A percentile compares a stretch with the other conserved stretches of the same genome.
phyloP scores from a whole-genome alignment of 2,797 vertebrate genomes.

The Gymnothorax reevesii region DNA sequence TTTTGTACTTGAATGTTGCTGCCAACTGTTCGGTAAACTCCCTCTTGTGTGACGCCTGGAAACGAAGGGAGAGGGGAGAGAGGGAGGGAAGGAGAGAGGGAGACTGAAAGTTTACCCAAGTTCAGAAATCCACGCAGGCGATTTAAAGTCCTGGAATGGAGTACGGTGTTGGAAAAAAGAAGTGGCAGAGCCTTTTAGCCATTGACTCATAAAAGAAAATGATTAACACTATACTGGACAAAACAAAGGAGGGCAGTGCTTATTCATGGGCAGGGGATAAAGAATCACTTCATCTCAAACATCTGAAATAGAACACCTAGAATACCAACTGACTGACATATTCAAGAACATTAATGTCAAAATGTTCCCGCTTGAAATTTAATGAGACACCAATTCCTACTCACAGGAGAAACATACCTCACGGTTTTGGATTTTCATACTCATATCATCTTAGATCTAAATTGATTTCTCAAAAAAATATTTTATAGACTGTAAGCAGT shows the following conservation, averaged over 20 bases:
- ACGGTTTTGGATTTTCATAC: not conserved
- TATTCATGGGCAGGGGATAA: not conserved
- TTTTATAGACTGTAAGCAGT: not conserved
- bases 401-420: not conserved
- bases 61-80: constrained; percentile 1
- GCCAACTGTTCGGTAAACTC: constrained; percentile 93
- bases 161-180: constrained; percentile 4
- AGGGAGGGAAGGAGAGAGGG: not conserved
- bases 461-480: not conserved
- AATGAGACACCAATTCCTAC: not conserved
- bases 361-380: not conserved
- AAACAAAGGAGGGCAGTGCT: not conserved
- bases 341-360: not conserved
- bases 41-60: constrained; percentile 86
- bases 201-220: constrained; percentile 27
- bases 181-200: constrained; percentile 35
- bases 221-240: constrained; percentile 17
- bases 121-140: constrained; percentile 54
- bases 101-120: constrained; percentile 28
- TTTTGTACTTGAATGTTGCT: constrained; percentile 99
- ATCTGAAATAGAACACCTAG: not conserved
- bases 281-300: not conserved
- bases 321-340: not conserved
- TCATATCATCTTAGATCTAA: not conserved
- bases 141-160: constrained; percentile 50